Evolutionary conservation across 2,113 vertebrate species (phyloP).

Genomic region (Trematocara marginatum): DNA sequence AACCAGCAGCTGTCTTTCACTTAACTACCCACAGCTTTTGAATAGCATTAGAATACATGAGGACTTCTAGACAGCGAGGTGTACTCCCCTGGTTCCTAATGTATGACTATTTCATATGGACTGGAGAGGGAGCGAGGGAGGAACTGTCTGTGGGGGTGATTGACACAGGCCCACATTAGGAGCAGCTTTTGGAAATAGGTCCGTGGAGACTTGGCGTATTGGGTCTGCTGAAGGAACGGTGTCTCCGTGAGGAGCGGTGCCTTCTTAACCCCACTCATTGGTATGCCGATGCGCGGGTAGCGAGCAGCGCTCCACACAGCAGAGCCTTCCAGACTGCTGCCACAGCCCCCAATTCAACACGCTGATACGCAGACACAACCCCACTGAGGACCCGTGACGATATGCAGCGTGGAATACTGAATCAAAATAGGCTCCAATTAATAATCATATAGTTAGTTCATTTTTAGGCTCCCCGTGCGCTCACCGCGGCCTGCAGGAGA

Average conservation of each 20-base stretch:
- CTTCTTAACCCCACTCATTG: conserved; percentile 99
- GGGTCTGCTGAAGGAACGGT: conserved; percentile 81
- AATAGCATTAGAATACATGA: conserved; percentile 68
- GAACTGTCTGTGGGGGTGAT: conserved; percentile 88
- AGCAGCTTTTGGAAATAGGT: conserved; percentile 95
- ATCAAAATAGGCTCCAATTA: conserved; percentile 85
- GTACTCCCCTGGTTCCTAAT: conserved; percentile 84
- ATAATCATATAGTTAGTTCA: conserved; percentile 91
- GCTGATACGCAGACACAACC: conserved; percentile 85
- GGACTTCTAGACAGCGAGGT: conserved; percentile 49
- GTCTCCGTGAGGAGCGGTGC: conserved; percentile 88
- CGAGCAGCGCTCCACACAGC: conserved; percentile 87
- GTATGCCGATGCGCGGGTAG: conserved; percentile 92
- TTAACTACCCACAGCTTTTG: conserved; percentile 53
- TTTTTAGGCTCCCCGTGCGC: conserved; percentile 75
- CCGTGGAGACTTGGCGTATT: conserved; percentile 85
- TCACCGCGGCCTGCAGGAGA: neutral
- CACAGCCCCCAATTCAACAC: conserved; percentile 69
- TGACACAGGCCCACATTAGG: conserved; percentile 94
- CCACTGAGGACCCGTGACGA: conserved; percentile 88
- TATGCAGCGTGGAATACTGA: conserved; percentile 89
- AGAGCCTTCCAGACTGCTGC: conserved; percentile 79
- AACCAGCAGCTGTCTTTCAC: conserved; percentile 13
- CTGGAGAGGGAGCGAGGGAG: conserved; percentile 21
- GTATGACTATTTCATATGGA: conserved; percentile 95